Base-by-base conservation (phyloP, 2,113 vertebrate species). In the Hymenochirus boettgeri region DNA sequence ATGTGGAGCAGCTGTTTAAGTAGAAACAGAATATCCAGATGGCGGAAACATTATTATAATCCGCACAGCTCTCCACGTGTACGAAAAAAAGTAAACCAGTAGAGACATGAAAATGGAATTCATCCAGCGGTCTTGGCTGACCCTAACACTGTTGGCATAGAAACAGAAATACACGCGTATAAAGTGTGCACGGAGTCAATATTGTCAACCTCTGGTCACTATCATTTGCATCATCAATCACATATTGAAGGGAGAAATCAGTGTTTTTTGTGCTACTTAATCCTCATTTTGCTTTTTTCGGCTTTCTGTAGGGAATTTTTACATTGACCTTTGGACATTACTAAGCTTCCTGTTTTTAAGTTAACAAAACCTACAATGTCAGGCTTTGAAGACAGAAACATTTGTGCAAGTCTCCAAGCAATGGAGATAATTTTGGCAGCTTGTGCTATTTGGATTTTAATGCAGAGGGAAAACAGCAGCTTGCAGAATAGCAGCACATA, bases 1-100 rank as follows among this genome's bases (percentile, higher is more conserved):
- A 60, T 69, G 65, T 60, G 9, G 18, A 60, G 60, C 65, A 69
- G 65, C 57, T 69, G 65, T 51, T 52, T 69, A 69, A 69, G 56
- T 31, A 60, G 5, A 45, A 60, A 69, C 35, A 69, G 17, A 45
- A 52, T 24, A 23, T 56, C 56, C 56, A 69, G 65, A 60, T 69
- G 57, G 56, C 31, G 37, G 47, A 60, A 69, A 53, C 65, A 53
- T 53, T 60, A 67, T 53, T 52, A 52, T 47, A 69, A 69, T 45
- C 24, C 57, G 45, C 57, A 53, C 56, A 60, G 47, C 57, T 60
- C 47, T 53, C 56, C 65, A 60, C 57, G 57, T 60, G 57, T 60
- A 45, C 54, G 18, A 52, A 47, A 47, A 47, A 42, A 69, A 59
- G 57, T 60, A 60, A 69, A 69, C 56, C 65, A 60, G 45, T 31